Conservation (phyloP, 2,797 vertebrate species). For the Myotis myotis region DNA sequence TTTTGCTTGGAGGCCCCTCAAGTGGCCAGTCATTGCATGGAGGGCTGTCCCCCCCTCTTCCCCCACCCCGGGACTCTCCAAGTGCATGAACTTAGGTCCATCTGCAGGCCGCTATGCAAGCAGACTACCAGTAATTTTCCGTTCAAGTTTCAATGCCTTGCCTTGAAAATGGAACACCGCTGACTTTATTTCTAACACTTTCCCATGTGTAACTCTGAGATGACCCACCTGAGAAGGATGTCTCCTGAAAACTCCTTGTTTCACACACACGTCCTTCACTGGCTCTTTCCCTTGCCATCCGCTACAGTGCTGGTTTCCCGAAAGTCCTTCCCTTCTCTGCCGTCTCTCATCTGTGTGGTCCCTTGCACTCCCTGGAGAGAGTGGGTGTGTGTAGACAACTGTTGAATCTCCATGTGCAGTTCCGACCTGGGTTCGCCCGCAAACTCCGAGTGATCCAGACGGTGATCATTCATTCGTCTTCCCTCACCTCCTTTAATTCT, state of each 20-base stretch:
- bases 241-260: neutral
- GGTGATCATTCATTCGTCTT: neutral
- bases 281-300: neutral
- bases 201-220: neutral
- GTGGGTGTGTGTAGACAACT: neutral
- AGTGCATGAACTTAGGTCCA: no score
- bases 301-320: neutral
- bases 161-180: no score
- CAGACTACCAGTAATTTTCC: no score
- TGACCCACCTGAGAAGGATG: neutral
- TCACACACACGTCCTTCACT: no score
- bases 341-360: neutral
- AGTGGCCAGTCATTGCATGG: no score
- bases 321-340: neutral
- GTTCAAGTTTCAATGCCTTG: no score
- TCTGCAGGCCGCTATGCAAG: no score
- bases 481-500: neutral
- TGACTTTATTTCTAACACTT: neutral
- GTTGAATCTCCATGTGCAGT: fast-evolving
- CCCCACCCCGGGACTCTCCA: no score
- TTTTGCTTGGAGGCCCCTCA: no score
- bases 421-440: no score
- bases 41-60: no score
- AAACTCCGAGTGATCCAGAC: no score
- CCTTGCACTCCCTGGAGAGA: neutral